Evolutionary conservation across 2,888 invertebrate genomes (phyloP).

Genomic region (Megamerina dolium): DNA sequence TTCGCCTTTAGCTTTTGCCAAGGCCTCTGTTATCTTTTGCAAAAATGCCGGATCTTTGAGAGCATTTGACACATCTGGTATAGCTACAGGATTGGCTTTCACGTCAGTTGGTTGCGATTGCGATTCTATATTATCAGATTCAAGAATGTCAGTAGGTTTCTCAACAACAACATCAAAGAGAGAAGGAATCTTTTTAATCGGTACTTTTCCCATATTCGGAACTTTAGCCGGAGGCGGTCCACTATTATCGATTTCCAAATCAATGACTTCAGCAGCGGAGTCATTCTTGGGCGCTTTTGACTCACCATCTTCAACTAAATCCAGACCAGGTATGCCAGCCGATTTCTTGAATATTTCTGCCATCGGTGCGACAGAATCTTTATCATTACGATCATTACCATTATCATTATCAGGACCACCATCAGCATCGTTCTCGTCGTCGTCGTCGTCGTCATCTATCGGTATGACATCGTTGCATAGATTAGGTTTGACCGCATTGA

Average conservation of each 20-base stretch:
- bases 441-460: slow-evolving; percentile 4
- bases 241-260: neutral
- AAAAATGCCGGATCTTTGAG: slow-evolving; percentile 43
- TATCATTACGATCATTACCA: slow-evolving; percentile 22
- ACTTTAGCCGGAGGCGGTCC: neutral
- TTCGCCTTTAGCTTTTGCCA: slow-evolving; percentile 36
- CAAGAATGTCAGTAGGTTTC: slow-evolving; percentile 22
- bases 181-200: slow-evolving; percentile 34
- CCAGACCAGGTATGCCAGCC: slow-evolving; percentile 65
- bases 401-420: slow-evolving; percentile 34
- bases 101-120: slow-evolving; percentile 4
- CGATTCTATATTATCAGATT: neutral
- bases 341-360: slow-evolving; percentile 37
- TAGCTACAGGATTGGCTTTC: slow-evolving; percentile 4
- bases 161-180: slow-evolving; percentile 38
- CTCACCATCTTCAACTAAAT: slow-evolving; percentile 54
- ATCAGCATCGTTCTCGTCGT: slow-evolving; percentile 21
- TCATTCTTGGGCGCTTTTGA: slow-evolving; percentile 21
- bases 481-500: neutral
- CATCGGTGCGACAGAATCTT: slow-evolving; percentile 15
- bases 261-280: slow-evolving; percentile 17
- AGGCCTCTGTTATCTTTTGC: slow-evolving; percentile 37
- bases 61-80: slow-evolving; percentile 32
- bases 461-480: too few species aligned
- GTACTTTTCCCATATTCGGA: neutral